Base-by-base conservation (phyloP, 2,888 invertebrate genomes). In the Lydus trimaculatus region DNA sequence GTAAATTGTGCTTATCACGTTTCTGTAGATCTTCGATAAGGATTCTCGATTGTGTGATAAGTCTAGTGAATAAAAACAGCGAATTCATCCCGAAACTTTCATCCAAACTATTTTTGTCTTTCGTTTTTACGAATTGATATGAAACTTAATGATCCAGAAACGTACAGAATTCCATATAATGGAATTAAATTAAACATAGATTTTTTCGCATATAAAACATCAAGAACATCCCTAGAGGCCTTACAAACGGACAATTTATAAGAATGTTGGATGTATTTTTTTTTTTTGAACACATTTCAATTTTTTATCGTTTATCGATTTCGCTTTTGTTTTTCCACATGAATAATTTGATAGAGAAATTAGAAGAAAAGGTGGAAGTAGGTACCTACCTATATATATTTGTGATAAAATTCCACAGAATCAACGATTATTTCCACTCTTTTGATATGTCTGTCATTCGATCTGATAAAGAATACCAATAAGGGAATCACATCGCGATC, bases 401-500 rank as follows among this genome's bases (percentile, higher is more conserved):
- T 1, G n/a, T 4, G 20, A 48, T 48, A 28, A 9, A 56, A 25
- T 56, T 56, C 7, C 1, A 28, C 6, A 2, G 56, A 56, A 56
- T 15, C 15, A n/a, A 15, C 28, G 56, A 56, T 56, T 56, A 56
- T 56, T n/a, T 28, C 15, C 28, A 25, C 7, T 28, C 25, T 66
- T 69, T 66, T 25, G 39, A 39, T 25, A 31, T 58, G 63, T 52
- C 60, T 58, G 60, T 69, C 33, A 58, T 58, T 43, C 52, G 25
- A 61, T 65, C 59, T 67, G 65, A 64, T 66, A 64, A 61, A 58
- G 70, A 67, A 70, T 66, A 66, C 61, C 65, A 65, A 67, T 65
- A 65, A 67, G 67, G 70, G 71, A 73, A 72, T 71, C 70, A 68
- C 68, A 63, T 63, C 63, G 64, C 11, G 62, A 69, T 58, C 63